These are phyloP conservation scores for Ephydatia muelleri DNA, from an alignment of 37 sponge, comb jelly and placozoan genomes.

Conservation along the genomic window DNA sequence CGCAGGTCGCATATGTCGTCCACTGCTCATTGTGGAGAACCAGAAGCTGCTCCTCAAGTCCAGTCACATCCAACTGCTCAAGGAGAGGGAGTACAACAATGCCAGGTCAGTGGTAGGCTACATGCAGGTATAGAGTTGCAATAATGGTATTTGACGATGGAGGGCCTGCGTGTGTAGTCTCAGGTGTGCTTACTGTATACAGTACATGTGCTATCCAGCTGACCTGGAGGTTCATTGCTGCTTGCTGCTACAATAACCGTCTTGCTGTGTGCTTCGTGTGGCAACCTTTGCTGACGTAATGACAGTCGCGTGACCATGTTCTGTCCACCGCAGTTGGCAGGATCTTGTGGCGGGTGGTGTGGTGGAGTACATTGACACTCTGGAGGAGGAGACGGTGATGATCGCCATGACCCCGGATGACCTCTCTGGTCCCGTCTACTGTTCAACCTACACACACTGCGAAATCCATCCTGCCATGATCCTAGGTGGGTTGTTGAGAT, in stretches of 20 bases:
- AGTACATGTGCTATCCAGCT: too few relatives aligned
- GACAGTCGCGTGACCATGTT: not conserved
- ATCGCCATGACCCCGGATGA: slow-evolving; percentile 99
- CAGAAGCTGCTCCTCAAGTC: slow-evolving; percentile 96
- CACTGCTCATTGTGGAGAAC: slow-evolving; percentile 98
- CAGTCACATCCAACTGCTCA: slow-evolving; percentile 93
- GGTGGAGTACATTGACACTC: slow-evolving; percentile 99
- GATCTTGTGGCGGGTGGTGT: slow-evolving; percentile 95
- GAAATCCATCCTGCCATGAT: slow-evolving; percentile 99
- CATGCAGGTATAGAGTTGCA: not conserved
- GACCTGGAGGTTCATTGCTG: too few relatives aligned
- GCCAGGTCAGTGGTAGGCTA: slow-evolving; percentile 56
- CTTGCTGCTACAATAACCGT: not conserved
- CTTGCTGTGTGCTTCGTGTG: not conserved
- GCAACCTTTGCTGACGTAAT: not conserved
- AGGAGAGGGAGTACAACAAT: slow-evolving; percentile 95
- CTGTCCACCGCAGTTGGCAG: slow-evolving; percentile 80
- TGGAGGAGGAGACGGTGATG: slow-evolving; percentile 99
- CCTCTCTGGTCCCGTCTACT: slow-evolving; percentile 79
- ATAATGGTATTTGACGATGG: not conserved
- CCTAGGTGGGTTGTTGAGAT: slow-evolving; percentile 78
- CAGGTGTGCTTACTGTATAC: too few relatives aligned
- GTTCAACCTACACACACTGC: slow-evolving; percentile 99
- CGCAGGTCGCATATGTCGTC: slow-evolving; percentile 97
- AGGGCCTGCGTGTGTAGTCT: not conserved